Percentiles rank a stretch among this genome's conserved stretches.
Evolutionary conservation across 2,113 vertebrate genomes (phyloP).

Genomic region (Psettodes erumei): DNA sequence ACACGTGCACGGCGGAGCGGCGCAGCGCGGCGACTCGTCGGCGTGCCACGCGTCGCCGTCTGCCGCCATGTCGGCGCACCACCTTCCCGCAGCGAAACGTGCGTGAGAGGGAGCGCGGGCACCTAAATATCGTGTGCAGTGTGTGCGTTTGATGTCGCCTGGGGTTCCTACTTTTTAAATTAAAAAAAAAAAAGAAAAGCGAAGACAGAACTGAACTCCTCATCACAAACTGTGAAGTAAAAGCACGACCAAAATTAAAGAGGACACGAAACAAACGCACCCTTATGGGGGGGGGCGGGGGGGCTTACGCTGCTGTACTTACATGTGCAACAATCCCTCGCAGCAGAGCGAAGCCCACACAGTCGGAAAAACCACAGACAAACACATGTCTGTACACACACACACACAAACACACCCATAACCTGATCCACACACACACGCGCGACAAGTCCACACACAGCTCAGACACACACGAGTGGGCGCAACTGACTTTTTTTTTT

Average conservation of each 20-base stretch:
- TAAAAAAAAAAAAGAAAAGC: background rate
- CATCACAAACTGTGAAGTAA: slow-evolving; percentile 10
- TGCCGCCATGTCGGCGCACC: background rate
- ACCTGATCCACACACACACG: slow-evolving; percentile 31
- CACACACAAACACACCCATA: slow-evolving; percentile 47
- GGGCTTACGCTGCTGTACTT: slow-evolving; percentile 1
- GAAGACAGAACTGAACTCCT: background rate
- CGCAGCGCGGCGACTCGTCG: too few relatives aligned
- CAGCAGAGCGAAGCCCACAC: slow-evolving; percentile 59
- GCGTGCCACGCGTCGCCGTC: slow-evolving; percentile 22
- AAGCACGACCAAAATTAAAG: slow-evolving; percentile 40
- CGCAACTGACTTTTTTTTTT: background rate
- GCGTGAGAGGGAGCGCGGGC: background rate
- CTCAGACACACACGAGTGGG: background rate
- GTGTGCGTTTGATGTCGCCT: background rate
- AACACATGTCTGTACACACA: slow-evolving; percentile 51
- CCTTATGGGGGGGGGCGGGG: slow-evolving; percentile 2
- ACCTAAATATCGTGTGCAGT: too few relatives aligned
- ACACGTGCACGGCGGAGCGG: too few relatives aligned
- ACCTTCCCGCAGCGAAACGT: background rate
- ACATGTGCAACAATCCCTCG: slow-evolving; percentile 62
- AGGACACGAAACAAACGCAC: slow-evolving; percentile 15
- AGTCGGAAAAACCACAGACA: slow-evolving; percentile 57
- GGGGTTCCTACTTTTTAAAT: background rate
- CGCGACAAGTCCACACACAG: slow-evolving; percentile 1